Evolutionary conservation across 1,140 invertebrate species (phyloP), one percentile per base, ranked within the genome.

Genomic region (Lucilia cuprina): DNA sequence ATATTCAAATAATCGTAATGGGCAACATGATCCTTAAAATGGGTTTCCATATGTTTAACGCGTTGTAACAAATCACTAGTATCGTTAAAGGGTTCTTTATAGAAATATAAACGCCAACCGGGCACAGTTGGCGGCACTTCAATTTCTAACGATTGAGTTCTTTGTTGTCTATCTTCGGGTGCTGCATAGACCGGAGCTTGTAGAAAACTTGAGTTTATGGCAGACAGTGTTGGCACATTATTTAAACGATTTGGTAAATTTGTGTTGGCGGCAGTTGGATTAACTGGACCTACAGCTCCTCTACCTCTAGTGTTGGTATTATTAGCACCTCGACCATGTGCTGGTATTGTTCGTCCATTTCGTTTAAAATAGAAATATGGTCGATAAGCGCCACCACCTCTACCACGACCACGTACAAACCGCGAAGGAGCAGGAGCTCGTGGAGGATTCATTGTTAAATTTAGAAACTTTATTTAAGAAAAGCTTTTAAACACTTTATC

Each of bases 41-140:
- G 87, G 7, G 86, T 86, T 84, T 92, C 89, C 34, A 92, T 83
- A 49, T 91, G 88, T 85, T 91, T 86, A 12, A 93, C 88, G 86
- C 93, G 92, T 14, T 87, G 86, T 9, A 92, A 86, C 49, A 92
- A 87, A 10, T 87, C 85, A 49, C 89, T 92, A 50, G 85, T 85
- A 49, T 88, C 88, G 75, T 89, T 88, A 83, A 92, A 94, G 21
- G 90, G 91, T 90, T 87, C 92, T 84, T 93, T 91, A 83, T 92
- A 88, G 86, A 95, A 94, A 88, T 95, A 95, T 9, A 94, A 86
- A 41, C 92, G 92, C 94, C 94, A 95, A 47, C 94, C 94, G 82
- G 92, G 89, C 86, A 93, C 94, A 12, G 92, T 91, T 13, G 34
- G 35, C 0, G 88, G 88, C 83, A 86, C 88, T 70, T 90, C 85